phyloP scores from a whole-genome alignment of 64 coral and sea anemone genomes.

The Porites lutea region DNA sequence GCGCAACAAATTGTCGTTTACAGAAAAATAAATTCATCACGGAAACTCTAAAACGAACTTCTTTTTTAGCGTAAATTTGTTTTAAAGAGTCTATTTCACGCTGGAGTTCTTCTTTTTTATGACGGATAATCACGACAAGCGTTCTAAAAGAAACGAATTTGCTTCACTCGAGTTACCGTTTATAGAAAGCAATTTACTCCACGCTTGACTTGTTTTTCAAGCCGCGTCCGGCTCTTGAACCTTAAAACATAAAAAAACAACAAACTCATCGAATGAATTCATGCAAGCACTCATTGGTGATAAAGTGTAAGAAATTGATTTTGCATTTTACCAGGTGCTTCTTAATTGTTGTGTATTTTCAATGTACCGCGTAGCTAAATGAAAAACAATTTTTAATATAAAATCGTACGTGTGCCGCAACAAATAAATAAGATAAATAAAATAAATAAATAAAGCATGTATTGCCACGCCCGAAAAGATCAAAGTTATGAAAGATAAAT shows the following conservation, averaged over 20 bases:
- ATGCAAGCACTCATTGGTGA: background rate
- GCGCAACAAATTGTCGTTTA: background rate
- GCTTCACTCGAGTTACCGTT: slow-evolving; percentile 25
- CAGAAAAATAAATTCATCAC: background rate
- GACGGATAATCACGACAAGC: background rate
- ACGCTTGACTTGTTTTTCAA: background rate
- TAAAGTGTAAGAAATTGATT: background rate
- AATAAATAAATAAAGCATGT: too few species aligned
- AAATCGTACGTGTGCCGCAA: too few species aligned
- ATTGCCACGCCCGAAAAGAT: background rate
- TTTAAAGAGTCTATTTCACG: slow-evolving; percentile 47
- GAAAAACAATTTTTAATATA: too few species aligned
- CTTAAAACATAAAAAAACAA: too few species aligned
- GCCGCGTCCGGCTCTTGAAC: background rate
- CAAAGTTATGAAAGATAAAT: background rate
- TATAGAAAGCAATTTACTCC: background rate
- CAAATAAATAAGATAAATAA: too few species aligned
- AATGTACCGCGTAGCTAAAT: background rate
- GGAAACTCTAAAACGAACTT: slow-evolving; percentile 21
- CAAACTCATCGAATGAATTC: background rate
- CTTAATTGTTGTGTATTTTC: background rate
- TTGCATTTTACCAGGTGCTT: background rate
- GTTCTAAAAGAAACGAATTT: slow-evolving; percentile 12
- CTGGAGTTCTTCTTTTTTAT: slow-evolving; percentile 7
- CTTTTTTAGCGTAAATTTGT: background rate